Conservation (phyloP, 1,140 invertebrate species). For the Adoxophyes honmai region DNA sequence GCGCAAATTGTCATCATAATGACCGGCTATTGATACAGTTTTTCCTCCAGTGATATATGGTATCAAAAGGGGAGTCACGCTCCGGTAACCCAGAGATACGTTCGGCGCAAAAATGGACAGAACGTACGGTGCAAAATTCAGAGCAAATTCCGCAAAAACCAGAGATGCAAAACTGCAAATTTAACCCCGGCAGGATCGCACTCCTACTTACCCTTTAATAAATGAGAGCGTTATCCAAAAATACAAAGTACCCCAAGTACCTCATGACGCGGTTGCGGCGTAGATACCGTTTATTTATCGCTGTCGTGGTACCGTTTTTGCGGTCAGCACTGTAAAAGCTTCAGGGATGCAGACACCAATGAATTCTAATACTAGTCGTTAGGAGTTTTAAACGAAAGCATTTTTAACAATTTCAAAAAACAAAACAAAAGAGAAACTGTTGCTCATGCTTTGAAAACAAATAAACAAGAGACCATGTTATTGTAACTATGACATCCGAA, state of each 20-base stretch:
- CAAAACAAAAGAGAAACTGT: too few relatives aligned
- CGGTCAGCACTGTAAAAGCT: constrained; percentile 10
- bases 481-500: neutral
- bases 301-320: constrained; percentile 12
- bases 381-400: neutral
- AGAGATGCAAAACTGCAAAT: neutral
- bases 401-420: too few relatives aligned
- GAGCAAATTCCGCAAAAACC: neutral
- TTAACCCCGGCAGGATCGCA: neutral
- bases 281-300: constrained; percentile 12
- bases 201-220: constrained; percentile 1
- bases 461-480: too few relatives aligned
- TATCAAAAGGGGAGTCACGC: constrained; percentile 7
- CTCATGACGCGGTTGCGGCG: constrained; percentile 11
- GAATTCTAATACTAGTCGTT: constrained; percentile 4
- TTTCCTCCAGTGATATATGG: constrained; percentile 10
- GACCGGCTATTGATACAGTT: constrained; percentile 10
- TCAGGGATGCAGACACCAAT: neutral
- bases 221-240: constrained; percentile 10
- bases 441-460: too few relatives aligned
- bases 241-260: constrained; percentile 11
- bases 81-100: neutral
- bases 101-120: neutral
- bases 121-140: neutral
- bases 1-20: constrained; percentile 12